Percentiles rank a stretch among this genome's conserved stretches.
These are phyloP conservation scores for Perognathus longimembris DNA, from an alignment of 2,113 vertebrate species.

Conservation along the genomic window DNA sequence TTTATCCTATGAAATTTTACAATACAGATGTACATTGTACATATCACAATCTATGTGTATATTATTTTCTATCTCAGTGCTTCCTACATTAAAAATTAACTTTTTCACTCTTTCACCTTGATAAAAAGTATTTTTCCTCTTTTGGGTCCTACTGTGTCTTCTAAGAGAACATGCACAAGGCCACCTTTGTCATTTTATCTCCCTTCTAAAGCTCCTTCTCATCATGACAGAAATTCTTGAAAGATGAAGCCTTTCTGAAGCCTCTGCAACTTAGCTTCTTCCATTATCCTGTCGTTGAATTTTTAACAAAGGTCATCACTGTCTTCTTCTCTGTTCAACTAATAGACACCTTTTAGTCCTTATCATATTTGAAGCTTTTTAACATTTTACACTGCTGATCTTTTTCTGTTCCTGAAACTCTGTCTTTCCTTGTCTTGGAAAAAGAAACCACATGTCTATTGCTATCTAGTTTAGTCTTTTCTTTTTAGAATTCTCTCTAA, in stretches of 20 bases:
- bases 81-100: not conserved
- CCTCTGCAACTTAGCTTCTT: not conserved
- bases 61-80: not conserved
- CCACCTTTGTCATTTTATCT: not conserved
- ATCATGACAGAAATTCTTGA: not conserved
- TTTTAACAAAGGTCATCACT: constrained; percentile 41
- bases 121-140: not conserved
- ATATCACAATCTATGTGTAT: not conserved
- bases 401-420: constrained; percentile 28
- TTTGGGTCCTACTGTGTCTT: not conserved
- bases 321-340: constrained; percentile 14
- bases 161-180: not conserved
- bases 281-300: not conserved
- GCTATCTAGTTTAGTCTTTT: not conserved
- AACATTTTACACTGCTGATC: constrained; percentile 19
- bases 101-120: not conserved
- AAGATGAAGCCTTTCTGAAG: not conserved
- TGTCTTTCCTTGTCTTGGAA: not conserved
- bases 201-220: not conserved
- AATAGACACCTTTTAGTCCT: constrained; percentile 40
- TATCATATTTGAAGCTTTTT: constrained; percentile 15
- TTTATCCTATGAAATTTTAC: not conserved
- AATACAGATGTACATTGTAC: not conserved
- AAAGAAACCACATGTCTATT: not conserved
- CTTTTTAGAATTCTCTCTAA: not conserved